Percentiles rank a stretch among this genome's conserved stretches.
Evolutionary conservation across 2,888 invertebrate genomes (phyloP).

Genomic region (Syrista parreyssii): DNA sequence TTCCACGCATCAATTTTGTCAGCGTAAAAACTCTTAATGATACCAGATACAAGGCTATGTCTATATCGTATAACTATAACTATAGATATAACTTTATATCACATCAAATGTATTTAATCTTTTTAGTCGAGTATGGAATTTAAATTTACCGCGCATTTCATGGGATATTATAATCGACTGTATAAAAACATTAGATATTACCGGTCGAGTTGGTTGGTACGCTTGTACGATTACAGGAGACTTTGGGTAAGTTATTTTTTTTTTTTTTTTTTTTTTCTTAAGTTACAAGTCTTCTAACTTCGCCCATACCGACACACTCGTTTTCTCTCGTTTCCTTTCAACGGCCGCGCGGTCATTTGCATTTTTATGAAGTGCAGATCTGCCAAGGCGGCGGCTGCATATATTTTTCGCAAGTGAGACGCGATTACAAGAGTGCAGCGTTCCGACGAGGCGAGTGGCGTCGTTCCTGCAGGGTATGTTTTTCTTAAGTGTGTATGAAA

Average conservation of each 20-base stretch:
- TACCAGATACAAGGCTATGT: background rate
- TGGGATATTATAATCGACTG: background rate
- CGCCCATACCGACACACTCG: background rate
- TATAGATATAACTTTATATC: too few relatives aligned
- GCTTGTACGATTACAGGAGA: background rate
- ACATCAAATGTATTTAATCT: background rate
- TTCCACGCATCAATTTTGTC: background rate
- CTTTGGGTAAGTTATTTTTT: background rate
- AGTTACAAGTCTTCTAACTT: background rate
- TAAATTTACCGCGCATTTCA: background rate
- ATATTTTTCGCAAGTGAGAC: background rate
- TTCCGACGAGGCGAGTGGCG: background rate
- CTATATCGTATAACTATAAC: background rate
- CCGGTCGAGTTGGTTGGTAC: background rate
- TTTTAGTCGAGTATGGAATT: background rate
- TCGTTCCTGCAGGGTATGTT: background rate
- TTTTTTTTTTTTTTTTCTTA: background rate
- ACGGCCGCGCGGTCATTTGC: background rate
- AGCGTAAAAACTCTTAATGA: background rate
- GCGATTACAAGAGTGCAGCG: background rate
- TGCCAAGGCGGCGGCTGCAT: slow-evolving; percentile 2
- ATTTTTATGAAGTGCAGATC: slow-evolving; percentile 7
- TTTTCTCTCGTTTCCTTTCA: background rate
- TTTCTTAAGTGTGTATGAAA: background rate
- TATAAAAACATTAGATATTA: background rate